These are phyloP conservation scores for Craniophora ligustri DNA, from an alignment of 2,888 invertebrate species.

Conservation along the genomic window DNA sequence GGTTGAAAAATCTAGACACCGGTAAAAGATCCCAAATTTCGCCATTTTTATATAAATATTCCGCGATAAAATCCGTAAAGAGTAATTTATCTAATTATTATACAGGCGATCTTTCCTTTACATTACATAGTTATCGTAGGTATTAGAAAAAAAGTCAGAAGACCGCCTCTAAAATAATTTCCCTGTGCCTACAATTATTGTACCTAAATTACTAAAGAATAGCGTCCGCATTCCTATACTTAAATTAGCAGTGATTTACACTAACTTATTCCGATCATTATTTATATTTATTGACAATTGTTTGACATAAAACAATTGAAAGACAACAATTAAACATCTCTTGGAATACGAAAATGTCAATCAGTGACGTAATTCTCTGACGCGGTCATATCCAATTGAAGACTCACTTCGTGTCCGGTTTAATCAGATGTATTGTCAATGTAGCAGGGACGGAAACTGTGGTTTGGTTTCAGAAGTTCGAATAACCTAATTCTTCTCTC, in stretches of 20 bases:
- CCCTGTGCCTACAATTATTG: slow-evolving; percentile 26
- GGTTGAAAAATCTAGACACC: no score
- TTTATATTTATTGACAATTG: slow-evolving; percentile 10
- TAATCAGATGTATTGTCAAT: not conserved
- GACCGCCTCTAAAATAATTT: slow-evolving; percentile 20
- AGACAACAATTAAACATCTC: slow-evolving; percentile 1
- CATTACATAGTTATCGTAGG: no score
- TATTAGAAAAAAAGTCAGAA: slow-evolving; percentile 2
- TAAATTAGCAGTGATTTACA: slow-evolving; percentile 8
- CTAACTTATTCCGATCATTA: no score
- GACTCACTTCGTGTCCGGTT: not conserved
- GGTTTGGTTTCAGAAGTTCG: no score
- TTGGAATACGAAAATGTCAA: slow-evolving; percentile 1
- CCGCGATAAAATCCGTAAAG: no score
- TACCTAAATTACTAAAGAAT: slow-evolving; percentile 20
- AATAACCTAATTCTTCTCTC: no score
- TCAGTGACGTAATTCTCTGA: not conserved
- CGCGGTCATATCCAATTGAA: not conserved
- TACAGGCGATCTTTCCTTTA: no score
- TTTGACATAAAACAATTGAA: slow-evolving; percentile 8
- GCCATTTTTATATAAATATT: no score
- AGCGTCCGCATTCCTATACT: slow-evolving; percentile 30
- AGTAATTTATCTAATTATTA: no score
- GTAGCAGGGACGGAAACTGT: no score
- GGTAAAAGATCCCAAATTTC: no score